These are phyloP conservation scores for Pammene aurita DNA, from an alignment of 2,888 invertebrate genomes.

Conservation along the genomic window DNA sequence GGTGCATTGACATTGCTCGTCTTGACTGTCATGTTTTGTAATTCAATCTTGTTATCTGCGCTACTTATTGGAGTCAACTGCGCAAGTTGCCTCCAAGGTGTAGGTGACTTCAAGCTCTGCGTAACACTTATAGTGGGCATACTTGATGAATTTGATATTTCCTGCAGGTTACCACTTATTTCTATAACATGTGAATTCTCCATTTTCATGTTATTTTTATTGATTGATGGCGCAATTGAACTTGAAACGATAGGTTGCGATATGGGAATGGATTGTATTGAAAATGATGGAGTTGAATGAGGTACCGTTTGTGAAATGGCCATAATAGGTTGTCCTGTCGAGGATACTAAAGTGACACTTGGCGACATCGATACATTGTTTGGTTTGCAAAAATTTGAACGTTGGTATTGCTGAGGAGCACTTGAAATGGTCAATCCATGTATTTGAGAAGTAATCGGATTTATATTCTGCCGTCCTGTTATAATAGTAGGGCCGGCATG, in stretches of 20 bases:
- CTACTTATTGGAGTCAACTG: conserved; percentile 54
- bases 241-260: conserved; percentile 80
- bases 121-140: conserved; percentile 77
- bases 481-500: conserved; percentile 67
- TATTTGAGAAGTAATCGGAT: conserved; percentile 79
- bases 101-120: conserved; percentile 76
- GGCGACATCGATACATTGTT: conserved; percentile 73
- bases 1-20: conserved; percentile 59
- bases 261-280: conserved; percentile 75
- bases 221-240: conserved; percentile 71
- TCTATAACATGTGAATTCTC: conserved; percentile 78
- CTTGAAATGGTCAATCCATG: conserved; percentile 73
- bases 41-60: conserved; percentile 68
- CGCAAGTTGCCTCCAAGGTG: conserved; percentile 74
- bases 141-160: conserved; percentile 63
- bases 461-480: conserved; percentile 71
- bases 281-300: conserved; percentile 65
- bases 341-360: conserved; percentile 75
- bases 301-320: conserved; percentile 77
- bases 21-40: conserved; percentile 69
- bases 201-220: conserved; percentile 70
- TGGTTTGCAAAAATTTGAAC: conserved; percentile 66
- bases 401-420: conserved; percentile 67
- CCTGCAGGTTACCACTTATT: conserved; percentile 77
- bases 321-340: conserved; percentile 78